Base-by-base conservation (phyloP, 2,888 invertebrate species). In the Drosophila paranaensis region DNA sequence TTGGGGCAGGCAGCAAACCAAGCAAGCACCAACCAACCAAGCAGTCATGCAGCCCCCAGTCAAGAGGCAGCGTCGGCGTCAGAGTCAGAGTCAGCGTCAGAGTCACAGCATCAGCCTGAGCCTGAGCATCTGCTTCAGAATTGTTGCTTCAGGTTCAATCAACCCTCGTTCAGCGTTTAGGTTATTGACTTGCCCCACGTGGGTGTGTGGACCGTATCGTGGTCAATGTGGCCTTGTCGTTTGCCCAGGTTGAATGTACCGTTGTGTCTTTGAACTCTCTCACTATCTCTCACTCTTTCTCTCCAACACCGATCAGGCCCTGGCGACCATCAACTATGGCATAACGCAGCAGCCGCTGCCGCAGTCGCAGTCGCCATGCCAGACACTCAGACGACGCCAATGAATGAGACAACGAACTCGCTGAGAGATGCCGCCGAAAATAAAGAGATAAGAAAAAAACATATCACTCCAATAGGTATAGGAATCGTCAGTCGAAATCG, bases 391-490 rank as follows among this genome's bases (percentile, higher is more conserved):
- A 89, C 89, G 87, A 73, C 85, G 79, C 71, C 76, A 71, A 88
- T 89, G 87, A 87, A 89, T 88, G 83, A 88, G 81, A 73, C 87
- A 88, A 78, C 88, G 87, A 88, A 88, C 87, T 82, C 69, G 45
- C 60, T 9, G 57, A 56, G 65, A 79, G 69, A 53, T 60, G 72
- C 66, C 76, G 56, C 82, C 81, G 30, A 73, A 80, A 70, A 64
- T 30, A 40, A 43, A 43, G 42, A 70, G 73, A 70, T 61, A 39
- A n/a, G n/a, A 40, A 30, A 45, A 50, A 56, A 20, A 16, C 30
- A 56, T 39, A 42, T 43, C 73, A 9, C 66, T 57, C 39, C 60
- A 64, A 70, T 60, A 71, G 74, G 66, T 53, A 57, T 65, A 71
- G 43, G 39, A 60, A 63, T 68, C 30, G 46, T 53, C 82, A 83